Evolutionary conservation across 2,797 vertebrate species (phyloP).

Genomic region (Miichthys miiuy): DNA sequence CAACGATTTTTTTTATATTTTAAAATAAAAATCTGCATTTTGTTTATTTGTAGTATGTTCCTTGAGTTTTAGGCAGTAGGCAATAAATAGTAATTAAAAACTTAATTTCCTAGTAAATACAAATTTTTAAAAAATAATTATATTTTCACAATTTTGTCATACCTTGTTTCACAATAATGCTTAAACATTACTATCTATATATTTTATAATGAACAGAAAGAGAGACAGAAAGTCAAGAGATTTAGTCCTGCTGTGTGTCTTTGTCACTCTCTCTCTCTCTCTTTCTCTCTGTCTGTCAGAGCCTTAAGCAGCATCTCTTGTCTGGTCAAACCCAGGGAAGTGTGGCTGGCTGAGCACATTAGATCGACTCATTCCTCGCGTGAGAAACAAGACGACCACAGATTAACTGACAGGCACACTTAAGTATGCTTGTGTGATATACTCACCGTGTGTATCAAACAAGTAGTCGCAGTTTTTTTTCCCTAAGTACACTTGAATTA

Average conservation of each 20-base stretch:
- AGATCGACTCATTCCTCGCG: conserved; percentile 74
- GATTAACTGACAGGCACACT: conserved; percentile 32
- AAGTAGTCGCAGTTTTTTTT: not conserved
- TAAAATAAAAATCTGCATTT: not conserved
- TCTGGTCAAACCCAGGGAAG: conserved; percentile 68
- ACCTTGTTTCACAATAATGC: not conserved
- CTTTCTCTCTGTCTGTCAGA: not conserved
- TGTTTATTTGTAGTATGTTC: not conserved
- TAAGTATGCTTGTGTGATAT: conserved; percentile 24
- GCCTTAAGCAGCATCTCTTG: conserved; percentile 59
- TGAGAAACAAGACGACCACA: conserved; percentile 70
- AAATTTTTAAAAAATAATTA: not conserved
- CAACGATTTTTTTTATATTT: not conserved
- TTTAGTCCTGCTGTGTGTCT: conserved; percentile 26
- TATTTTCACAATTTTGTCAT: not conserved
- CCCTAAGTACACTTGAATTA: too few species aligned
- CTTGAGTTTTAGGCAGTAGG: not conserved
- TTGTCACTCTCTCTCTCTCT: not conserved
- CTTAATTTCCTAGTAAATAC: not conserved
- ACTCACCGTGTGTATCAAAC: conserved; percentile 18
- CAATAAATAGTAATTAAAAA: not conserved
- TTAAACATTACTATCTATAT: not conserved
- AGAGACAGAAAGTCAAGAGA: conserved; percentile 6
- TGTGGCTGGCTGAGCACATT: conserved; percentile 73
- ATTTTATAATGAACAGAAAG: conserved; percentile 8